A percentile compares a stretch with the other conserved stretches of the same genome.
These are phyloP conservation scores for Nephrotoma guestfalica DNA, from an alignment of 2,888 invertebrate species.

Conservation along the genomic window DNA sequence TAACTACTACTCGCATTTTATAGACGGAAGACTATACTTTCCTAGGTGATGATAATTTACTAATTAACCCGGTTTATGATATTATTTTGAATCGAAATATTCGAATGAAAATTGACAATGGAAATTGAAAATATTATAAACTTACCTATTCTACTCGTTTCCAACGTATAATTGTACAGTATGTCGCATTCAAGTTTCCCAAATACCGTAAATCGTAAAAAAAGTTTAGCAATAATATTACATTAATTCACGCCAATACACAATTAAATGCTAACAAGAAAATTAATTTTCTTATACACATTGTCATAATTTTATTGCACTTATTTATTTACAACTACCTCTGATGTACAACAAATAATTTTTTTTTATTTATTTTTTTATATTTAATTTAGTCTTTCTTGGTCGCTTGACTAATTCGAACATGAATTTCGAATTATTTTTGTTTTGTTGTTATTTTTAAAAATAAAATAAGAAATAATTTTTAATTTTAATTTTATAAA, in stretches of 20 bases:
- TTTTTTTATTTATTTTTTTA: neutral
- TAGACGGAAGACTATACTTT: too few relatives aligned
- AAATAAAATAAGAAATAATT: neutral
- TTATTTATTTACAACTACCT: neutral
- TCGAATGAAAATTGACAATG: too few relatives aligned
- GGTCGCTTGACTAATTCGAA: constrained; percentile 28
- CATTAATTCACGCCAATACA: neutral
- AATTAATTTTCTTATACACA: neutral
- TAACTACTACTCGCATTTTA: too few relatives aligned
- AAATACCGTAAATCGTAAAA: neutral
- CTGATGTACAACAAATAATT: neutral
- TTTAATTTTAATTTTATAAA: neutral
- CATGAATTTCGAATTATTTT: constrained; percentile 22
- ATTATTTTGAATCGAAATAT: too few relatives aligned
- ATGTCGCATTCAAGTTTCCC: neutral
- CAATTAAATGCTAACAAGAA: neutral
- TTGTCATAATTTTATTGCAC: neutral
- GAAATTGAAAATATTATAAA: too few relatives aligned
- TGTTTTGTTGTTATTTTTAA: constrained; percentile 3
- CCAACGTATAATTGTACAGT: neutral
- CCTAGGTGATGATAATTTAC: too few relatives aligned
- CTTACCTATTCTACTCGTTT: too few relatives aligned
- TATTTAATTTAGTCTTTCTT: constrained; percentile 21
- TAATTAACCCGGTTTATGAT: too few relatives aligned
- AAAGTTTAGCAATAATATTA: neutral